Base-by-base conservation (phyloP, 2,888 invertebrate genomes). In the Notodonta dromedarius region DNA sequence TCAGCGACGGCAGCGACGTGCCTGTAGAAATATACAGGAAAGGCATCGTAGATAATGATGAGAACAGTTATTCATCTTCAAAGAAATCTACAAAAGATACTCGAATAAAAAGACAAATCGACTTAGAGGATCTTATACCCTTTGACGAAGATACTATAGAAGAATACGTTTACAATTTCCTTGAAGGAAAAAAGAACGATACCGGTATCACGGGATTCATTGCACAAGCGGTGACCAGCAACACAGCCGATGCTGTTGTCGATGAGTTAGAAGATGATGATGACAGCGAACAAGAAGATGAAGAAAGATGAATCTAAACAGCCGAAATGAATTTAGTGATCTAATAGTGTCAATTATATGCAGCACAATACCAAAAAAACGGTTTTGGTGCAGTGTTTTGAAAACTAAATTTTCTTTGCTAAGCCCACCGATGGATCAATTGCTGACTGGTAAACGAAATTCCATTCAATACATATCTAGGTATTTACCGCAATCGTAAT, bases 31-130 rank as follows among this genome's bases (percentile, higher is more conserved):
- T 94, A 73, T 95, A 95, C 77, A 91, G 93, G 77, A 95, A 94
- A 82, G 95, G 95, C 11, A 94, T 95, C 60, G 95, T 95, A 3
- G 95, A 95, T 62, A 93, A 88, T 66, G 94, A 93, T 67, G 89
- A 89, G 69, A 89, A 89, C 63, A 71, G 83, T 66, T 90, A 93
- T 74, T 69, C 79, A 35, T 67, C 70, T 32, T 59, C 66, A 24
- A 81, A 73, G 55, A 79, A 78, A 67, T 71, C 65, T 39, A 63
- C 56, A 6, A 72, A 76, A 58, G 74, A 74, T 57, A 83, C 77
- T n/a, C 81, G 89, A 42, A 70, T 61, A 5, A 91, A 84, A 69
- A 80, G 94, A 58, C 90, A 94, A 73, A 80, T 91, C 42, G 85
- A 86, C 60, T 69, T 93, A n/a, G 92, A 90, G 73, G 90, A 93